Evolutionary conservation across 2,113 vertebrate species (phyloP), one percentile per base, ranked within the genome.

Genomic region (Chloropsis hardwickii): DNA sequence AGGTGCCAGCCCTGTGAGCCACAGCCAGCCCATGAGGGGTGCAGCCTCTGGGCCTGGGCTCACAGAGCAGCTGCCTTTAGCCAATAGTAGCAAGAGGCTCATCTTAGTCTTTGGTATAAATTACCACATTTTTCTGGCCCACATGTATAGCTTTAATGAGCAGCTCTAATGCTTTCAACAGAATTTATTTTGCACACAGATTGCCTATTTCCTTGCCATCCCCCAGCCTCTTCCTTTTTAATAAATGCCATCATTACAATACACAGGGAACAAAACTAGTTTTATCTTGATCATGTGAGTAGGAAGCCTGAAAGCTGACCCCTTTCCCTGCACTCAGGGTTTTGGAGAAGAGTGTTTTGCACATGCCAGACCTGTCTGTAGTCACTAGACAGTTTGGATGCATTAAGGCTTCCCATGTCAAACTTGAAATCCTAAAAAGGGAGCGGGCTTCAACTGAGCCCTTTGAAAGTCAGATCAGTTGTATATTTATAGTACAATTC

Each of bases 111-210:
- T 87, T 69, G 45, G 54, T 69, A 62, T 66, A 88, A 91, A 90
- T 90, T 80, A 82, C n/a, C 50, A 67, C 39, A 62, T 91, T 94
- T 94, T 92, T 85, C 78, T 21, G 0, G 82, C 86, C 61, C 66
- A 45, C 37, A 5, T 39, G 48, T 57, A 73, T 66, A 76, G 57
- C 37, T 33, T 89, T 91, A 95, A 91, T 82, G 74, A 89, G 67
- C 37, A 77, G 50, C 66, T 87, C 53, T 84, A 87, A 91, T 82
- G 78, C 53, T 82, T 90, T 88, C 81, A 94, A 22, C 53, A 72
- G 65, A 88, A 89, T 73, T 79, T 85, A 80, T 87, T 95, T 86
- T 82, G 61, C 65, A 94, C 53, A 81, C 25, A 92, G 33, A 87
- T 88, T 94, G 61, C 70, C 33, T 72, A 57, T 92, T 95, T 89